Base-by-base conservation (phyloP, 2,113 vertebrate genomes). In the Nothocercus julius region DNA sequence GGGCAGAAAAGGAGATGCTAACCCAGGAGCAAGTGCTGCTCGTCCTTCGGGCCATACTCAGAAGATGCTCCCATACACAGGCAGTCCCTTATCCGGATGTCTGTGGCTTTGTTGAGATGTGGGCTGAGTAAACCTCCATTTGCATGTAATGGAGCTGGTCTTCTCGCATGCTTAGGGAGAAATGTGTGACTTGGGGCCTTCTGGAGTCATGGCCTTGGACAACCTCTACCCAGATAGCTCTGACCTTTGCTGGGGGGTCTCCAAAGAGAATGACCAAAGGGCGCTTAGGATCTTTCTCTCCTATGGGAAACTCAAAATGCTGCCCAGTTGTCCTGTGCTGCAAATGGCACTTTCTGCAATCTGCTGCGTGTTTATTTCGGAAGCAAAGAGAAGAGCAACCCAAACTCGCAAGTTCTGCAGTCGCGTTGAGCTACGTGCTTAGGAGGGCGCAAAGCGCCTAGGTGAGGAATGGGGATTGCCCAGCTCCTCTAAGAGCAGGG, bases 81-180 rank as follows among this genome's bases (percentile, higher is more conserved):
- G 36, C 73, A n/a, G 56, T 38, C 24, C 36, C 2, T 9, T 30
- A 62, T 32, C 1, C 11, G 0, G 32, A 28, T 30, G 11, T 30
- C 16, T 30, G 53, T 54, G 19, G 69, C 8, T 22, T 42, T 24
- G 45, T 34, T 10, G 28, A 45, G 42, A 20, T 7, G 24, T 40
- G 62, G 45, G 62, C 67, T 21, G 25, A 38, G 32, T 53, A 36
- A 9, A 70, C 51, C 49, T 53, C 10, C 53, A 8, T 14, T 44
- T 1, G 9, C 0, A 0, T 54, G 40, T 9, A 10, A 44, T 77
- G 44, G 53, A 15, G 3, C 11, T 11, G 75, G 72, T 8, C 82
- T 91, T 73, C 32, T 28, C 61, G 44, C 0, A 0, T 7, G 2
- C 36, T 2, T 53, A 17, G 24, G 47, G 28, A 67, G 4, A 25